Percentiles rank a stretch among this genome's conserved stretches.
Evolutionary conservation across 2,113 vertebrate genomes (phyloP).

Genomic region (Himantopus leucocephalus): DNA sequence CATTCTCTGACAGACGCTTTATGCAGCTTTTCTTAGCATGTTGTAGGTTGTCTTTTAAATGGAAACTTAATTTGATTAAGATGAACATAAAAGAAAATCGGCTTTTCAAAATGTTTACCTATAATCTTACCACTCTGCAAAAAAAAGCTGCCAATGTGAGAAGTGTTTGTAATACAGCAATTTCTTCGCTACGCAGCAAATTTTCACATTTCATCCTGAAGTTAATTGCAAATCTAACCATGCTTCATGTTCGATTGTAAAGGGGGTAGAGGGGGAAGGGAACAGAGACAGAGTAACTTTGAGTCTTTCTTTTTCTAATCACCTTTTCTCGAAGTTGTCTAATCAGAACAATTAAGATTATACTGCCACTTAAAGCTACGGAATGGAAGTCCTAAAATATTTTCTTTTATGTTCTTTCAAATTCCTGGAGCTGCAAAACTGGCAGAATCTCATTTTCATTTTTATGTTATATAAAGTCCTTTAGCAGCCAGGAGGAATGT

Average conservation of each 20-base stretch:
- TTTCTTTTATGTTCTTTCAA: conserved; percentile 85
- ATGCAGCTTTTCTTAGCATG: conserved; percentile 76
- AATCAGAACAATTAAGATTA: conserved; percentile 43
- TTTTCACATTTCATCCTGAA: neutral
- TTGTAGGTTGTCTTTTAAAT: conserved; percentile 61
- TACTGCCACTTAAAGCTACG: conserved; percentile 21
- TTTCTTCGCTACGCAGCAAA: neutral
- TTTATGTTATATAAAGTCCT: conserved; percentile 71
- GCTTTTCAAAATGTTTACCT: neutral
- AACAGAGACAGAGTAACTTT: neutral
- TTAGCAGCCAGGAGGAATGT: conserved; percentile 76
- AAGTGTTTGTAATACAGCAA: neutral
- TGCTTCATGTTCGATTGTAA: neutral
- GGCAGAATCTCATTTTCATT: conserved; percentile 77
- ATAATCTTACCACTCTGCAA: neutral
- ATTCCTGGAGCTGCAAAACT: conserved; percentile 72
- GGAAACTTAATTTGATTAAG: conserved; percentile 71
- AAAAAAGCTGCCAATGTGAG: neutral
- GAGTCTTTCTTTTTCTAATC: conserved; percentile 8
- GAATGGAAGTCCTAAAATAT: conserved; percentile 61
- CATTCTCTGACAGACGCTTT: conserved; percentile 69
- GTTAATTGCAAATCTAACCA: conserved; percentile 13
- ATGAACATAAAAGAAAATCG: conserved; percentile 82
- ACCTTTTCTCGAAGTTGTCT: conserved; percentile 49
- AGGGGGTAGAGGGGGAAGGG: neutral